Evolutionary conservation across 2,797 vertebrate genomes (phyloP).

Genomic region (Hippocampus kuda): DNA sequence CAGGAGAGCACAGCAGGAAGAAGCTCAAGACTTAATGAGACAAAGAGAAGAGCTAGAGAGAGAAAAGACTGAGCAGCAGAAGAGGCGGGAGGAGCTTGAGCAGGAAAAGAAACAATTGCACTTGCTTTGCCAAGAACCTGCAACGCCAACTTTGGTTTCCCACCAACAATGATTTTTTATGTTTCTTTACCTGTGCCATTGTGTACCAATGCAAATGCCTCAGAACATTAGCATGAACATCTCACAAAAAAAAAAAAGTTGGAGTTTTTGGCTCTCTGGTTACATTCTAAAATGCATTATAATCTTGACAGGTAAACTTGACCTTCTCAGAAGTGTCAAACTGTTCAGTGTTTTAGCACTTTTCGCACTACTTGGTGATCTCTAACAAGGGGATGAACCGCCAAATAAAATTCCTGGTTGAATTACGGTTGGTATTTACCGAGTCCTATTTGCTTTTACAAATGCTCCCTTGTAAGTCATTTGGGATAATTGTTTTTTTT

Average conservation of each 20-base stretch:
- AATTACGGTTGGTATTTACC: not conserved
- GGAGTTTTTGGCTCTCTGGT: not conserved
- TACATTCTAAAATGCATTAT: not conserved
- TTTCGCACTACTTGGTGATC: not conserved
- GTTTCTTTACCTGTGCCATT: not conserved
- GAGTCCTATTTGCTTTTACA: not conserved
- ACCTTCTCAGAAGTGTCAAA: not conserved
- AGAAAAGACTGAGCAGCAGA: constrained; percentile 43
- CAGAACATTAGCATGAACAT: not conserved
- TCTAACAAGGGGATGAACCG: not conserved
- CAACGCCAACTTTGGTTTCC: not conserved
- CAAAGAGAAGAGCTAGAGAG: constrained; percentile 53
- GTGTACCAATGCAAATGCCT: not conserved
- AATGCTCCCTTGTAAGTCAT: not conserved
- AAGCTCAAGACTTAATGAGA: constrained; percentile 45
- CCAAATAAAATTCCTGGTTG: not conserved
- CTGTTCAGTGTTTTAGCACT: not conserved
- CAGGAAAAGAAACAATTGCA: constrained; percentile 37
- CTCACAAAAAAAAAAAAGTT: not conserved
- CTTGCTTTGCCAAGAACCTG: constrained; percentile 18
- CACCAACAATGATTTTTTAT: not conserved
- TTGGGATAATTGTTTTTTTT: not conserved
- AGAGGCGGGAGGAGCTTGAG: constrained; percentile 46
- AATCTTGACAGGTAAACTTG: not conserved
- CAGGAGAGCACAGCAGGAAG: constrained; percentile 57